A percentile compares a stretch with the other conserved stretches of the same genome.
phyloP scores from a whole-genome alignment of 2,888 invertebrate species.

The Tuberolachnus salignus region DNA sequence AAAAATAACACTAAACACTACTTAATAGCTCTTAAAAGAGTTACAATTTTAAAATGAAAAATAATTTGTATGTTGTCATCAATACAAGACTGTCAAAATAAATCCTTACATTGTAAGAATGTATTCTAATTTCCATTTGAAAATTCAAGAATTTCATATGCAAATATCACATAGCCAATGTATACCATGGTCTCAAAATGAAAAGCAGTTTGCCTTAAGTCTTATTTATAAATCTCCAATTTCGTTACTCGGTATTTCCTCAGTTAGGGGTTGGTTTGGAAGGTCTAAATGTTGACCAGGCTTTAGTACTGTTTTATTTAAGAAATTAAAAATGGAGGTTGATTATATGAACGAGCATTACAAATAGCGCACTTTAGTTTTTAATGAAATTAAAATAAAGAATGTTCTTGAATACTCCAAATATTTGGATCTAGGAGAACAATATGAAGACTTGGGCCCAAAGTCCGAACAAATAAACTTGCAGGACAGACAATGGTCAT shows the following conservation, averaged over 20 bases:
- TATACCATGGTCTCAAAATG: conserved; percentile 10
- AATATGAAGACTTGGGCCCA: conserved; percentile 12
- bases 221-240: conserved; percentile 12
- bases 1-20: too few species aligned
- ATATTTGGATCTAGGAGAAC: conserved; percentile 23
- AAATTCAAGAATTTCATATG: conserved; percentile 15
- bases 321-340: neutral
- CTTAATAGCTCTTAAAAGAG: conserved; percentile 11
- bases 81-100: conserved; percentile 2
- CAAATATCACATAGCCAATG: neutral
- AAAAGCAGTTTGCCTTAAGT: neutral
- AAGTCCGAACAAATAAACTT: conserved; percentile 54
- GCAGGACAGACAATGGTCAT: conserved; percentile 59
- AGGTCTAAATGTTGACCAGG: conserved; percentile 9
- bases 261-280: conserved; percentile 2
- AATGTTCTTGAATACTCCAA: conserved; percentile 23
- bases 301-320: neutral
- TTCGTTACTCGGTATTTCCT: neutral
- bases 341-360: neutral
- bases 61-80: neutral
- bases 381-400: conserved; percentile 31
- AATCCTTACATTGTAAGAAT: conserved; percentile 1
- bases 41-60: conserved; percentile 10
- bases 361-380: neutral
- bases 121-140: neutral